phyloP scores from a whole-genome alignment of 2,888 invertebrate species.

The Melitaea athalia region DNA sequence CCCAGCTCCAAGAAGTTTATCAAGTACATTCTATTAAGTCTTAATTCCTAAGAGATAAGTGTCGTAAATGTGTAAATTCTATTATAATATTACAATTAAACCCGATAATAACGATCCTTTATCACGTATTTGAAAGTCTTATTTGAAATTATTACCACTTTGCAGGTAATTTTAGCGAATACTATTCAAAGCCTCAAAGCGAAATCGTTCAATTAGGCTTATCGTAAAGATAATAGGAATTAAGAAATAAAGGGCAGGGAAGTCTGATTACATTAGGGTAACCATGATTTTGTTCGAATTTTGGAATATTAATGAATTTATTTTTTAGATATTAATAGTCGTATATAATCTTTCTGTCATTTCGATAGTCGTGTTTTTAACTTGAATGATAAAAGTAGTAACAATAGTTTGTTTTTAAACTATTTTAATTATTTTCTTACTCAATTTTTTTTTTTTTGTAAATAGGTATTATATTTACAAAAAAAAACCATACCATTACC shows the following conservation, averaged over 20 bases:
- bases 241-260: slow-evolving; percentile 6
- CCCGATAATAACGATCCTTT: slow-evolving; percentile 3
- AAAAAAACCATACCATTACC: no score
- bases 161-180: slow-evolving; percentile 6
- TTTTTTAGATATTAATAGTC: background rate
- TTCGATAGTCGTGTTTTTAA: no score
- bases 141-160: slow-evolving; percentile 13
- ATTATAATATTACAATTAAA: slow-evolving; percentile 3
- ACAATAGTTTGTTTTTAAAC: no score
- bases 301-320: background rate
- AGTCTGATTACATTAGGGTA: slow-evolving; percentile 3
- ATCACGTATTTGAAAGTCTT: slow-evolving; percentile 3
- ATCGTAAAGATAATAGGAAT: slow-evolving; percentile 13
- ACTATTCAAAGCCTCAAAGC: slow-evolving; percentile 7
- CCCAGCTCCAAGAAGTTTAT: background rate
- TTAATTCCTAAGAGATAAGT: background rate
- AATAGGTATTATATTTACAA: no score
- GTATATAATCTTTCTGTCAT: no score
- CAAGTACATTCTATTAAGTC: background rate
- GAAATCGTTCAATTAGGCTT: slow-evolving; percentile 14
- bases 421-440: no score
- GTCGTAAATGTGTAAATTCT: background rate
- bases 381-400: no score
- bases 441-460: no score
- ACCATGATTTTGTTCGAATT: background rate